These are phyloP conservation scores for Drosophila bocqueti DNA, from an alignment of 1,140 invertebrate genomes.

Conservation along the genomic window DNA sequence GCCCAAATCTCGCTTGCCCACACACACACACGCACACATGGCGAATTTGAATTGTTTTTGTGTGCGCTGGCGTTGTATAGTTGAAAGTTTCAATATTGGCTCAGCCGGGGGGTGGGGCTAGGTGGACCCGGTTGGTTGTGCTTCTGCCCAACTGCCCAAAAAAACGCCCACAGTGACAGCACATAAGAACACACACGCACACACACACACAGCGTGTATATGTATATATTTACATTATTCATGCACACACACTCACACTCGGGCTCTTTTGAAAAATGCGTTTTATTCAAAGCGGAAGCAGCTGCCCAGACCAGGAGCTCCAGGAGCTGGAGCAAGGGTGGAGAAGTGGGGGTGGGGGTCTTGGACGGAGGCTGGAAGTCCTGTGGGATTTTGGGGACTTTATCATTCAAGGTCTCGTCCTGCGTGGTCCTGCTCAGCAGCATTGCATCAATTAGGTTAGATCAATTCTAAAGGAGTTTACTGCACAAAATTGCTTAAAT, in stretches of 20 bases:
- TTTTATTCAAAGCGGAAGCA: slow-evolving; percentile 73
- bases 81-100: slow-evolving; percentile 81
- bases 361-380: slow-evolving; percentile 16
- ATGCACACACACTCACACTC: slow-evolving; percentile 60
- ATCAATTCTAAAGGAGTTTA: not conserved
- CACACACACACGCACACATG: slow-evolving; percentile 32
- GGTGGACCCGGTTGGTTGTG: slow-evolving; percentile 12
- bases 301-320: slow-evolving; percentile 50
- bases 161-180: slow-evolving; percentile 67
- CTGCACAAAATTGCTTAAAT: not conserved
- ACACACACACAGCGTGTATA: not conserved
- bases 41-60: slow-evolving; percentile 49
- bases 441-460: not conserved
- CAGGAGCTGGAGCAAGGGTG: slow-evolving; percentile 12
- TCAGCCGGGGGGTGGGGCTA: slow-evolving; percentile 19
- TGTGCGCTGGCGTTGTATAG: slow-evolving; percentile 56
- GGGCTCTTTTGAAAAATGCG: slow-evolving; percentile 75
- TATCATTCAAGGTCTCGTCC: slow-evolving; percentile 23
- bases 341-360: not conserved
- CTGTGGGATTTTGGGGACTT: slow-evolving; percentile 23
- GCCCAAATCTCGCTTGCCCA: slow-evolving; percentile 23
- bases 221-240: slow-evolving; percentile 68
- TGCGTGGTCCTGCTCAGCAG: not conserved
- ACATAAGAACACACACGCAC: slow-evolving; percentile 46
- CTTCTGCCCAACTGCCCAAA: slow-evolving; percentile 66